Conservation (phyloP, 2,113 vertebrate genomes). For the Brachyistius frenatus region DNA sequence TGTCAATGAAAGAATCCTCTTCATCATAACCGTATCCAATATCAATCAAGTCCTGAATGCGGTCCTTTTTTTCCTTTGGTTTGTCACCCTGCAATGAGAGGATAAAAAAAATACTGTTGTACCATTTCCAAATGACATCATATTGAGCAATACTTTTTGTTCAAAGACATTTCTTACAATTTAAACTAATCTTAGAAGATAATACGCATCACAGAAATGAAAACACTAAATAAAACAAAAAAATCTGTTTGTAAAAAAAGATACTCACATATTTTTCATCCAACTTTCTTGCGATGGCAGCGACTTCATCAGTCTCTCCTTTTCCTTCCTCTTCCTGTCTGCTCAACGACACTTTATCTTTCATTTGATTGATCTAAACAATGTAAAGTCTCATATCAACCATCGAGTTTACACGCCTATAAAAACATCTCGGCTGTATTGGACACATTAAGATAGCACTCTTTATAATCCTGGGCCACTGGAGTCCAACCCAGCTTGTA, state of each 20-base stretch:
- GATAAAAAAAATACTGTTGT: background rate
- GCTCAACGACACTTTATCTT: constrained; percentile 58
- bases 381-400: background rate
- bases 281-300: constrained; percentile 87
- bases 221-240: too few relatives aligned
- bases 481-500: too few relatives aligned
- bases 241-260: background rate
- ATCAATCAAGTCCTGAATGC: constrained; percentile 94
- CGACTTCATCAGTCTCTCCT: constrained; percentile 85
- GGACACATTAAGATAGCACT: too few relatives aligned
- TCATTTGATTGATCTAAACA: constrained; percentile 27
- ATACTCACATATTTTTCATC: constrained; percentile 93
- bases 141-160: too few relatives aligned
- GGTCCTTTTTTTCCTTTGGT: constrained; percentile 89
- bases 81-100: constrained; percentile 82
- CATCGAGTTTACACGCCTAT: background rate
- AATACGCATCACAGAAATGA: too few relatives aligned
- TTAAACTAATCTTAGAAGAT: too few relatives aligned
- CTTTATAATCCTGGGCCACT: too few relatives aligned
- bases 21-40: constrained; percentile 97
- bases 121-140: background rate
- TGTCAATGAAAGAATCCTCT: constrained; percentile 97
- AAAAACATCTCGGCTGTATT: too few relatives aligned
- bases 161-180: too few relatives aligned
- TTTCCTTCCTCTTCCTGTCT: constrained; percentile 81